Base-by-base conservation (phyloP, 2,888 invertebrate species). In the Epirrhoe alternata region DNA sequence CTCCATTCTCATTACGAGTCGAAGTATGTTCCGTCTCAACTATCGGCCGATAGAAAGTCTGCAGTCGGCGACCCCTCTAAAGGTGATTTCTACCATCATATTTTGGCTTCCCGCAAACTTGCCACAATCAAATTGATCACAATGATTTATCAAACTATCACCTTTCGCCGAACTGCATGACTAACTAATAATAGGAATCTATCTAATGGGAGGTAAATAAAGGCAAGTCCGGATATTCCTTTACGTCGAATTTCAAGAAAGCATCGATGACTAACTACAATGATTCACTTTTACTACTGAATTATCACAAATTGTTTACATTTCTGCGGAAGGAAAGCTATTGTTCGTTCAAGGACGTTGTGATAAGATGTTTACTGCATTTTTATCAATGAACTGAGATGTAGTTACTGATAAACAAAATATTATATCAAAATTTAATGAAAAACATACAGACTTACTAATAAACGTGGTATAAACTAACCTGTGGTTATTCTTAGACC, bases 281-380 rank as follows among this genome's bases (percentile, higher is more conserved):
- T 61, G 66, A 61, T 1, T 58, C 61, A 61, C 6, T 45, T 72
- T 72, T 68, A 82, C 79, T 81, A 81, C 78, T 64, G 70, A 69
- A 77, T 76, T 74, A 72, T 72, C 70, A 66, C 33, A 55, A 64
- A 61, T 62, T 49, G 64, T 61, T 75, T 73, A 74, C 75, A 78
- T 72, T 72, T 50, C 30, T 60, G 51, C 61, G 63, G 64, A 53
- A 60, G 55, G 62, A 63, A 63, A 54, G 51, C 66, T 62, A 71
- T 74, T 70, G 70, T 72, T 70, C 57, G 52, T n/a, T 57, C 65
- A 69, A 74, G 70, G 73, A 64, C 66, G 60, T 53, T 50, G 49
- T 31, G 68, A 65, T 70, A 68, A 60, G 55, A 64, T 54, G 64
- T 56, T 50, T 35, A 50, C 55, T 51, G 55, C 10, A 50, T 63